Percentiles rank a stretch among this genome's conserved stretches.
Conservation (phyloP, 2,113 vertebrate genomes). For the Urocynchramus pylzowi region DNA sequence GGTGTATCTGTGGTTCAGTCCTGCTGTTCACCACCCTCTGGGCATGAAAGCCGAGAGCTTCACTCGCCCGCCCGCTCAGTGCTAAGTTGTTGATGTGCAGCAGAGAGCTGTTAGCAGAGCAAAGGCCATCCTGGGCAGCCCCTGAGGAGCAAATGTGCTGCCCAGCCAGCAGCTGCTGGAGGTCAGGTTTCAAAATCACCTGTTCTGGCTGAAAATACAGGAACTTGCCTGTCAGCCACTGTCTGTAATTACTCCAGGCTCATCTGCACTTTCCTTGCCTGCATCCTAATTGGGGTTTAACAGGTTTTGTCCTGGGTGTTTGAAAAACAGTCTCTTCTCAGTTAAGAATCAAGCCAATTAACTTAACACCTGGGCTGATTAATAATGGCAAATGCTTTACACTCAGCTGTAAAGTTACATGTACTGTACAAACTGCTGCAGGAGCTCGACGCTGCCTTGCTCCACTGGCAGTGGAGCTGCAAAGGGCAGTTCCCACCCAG, state of each 20-base stretch:
- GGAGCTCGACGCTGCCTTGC: not conserved
- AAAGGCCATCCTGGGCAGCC: conserved; percentile 46
- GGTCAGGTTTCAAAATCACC: conserved; percentile 85
- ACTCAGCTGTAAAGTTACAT: not conserved
- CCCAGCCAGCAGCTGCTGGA: conserved; percentile 79
- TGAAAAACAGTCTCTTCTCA: conserved; percentile 1
- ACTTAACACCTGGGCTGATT: not conserved
- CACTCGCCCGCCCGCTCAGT: accelerated
- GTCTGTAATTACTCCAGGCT: conserved; percentile 67
- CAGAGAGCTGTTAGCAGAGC: conserved; percentile 25
- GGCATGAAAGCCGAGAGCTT: not conserved
- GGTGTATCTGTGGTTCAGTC: not conserved
- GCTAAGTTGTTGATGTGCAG: not conserved
- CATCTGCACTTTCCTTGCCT: conserved; percentile 61
- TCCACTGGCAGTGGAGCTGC: not conserved
- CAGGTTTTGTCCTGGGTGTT: conserved; percentile 32
- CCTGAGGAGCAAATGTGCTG: conserved; percentile 9
- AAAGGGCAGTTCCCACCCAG: not conserved
- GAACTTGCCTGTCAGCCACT: conserved; percentile 71
- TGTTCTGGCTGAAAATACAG: conserved; percentile 67
- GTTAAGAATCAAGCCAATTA: conserved; percentile 50
- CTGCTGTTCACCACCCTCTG: accelerated
- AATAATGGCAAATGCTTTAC: not conserved
- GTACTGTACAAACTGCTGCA: not conserved
- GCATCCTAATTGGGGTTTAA: conserved; percentile 70